Base-by-base conservation (phyloP, 2,888 invertebrate species). In the Xestia c-nigrum region DNA sequence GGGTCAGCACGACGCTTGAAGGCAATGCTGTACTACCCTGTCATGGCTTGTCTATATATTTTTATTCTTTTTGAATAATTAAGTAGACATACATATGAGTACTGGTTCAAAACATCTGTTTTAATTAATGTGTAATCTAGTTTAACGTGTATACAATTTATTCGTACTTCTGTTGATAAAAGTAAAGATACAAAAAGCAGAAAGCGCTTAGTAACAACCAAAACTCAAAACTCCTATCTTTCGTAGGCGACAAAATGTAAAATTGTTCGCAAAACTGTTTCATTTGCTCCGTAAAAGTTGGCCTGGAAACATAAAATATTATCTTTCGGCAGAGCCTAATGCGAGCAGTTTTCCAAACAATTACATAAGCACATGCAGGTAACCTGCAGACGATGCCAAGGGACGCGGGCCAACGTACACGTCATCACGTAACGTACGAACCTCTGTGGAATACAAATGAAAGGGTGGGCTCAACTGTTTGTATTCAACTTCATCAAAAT, bases 261-360 rank as follows among this genome's bases (percentile, higher is more conserved):
- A 80, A 67, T 46, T 61, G 24, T 71, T 70, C 61, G 43, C 69
- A 70, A 74, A 80, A 71, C 67, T 72, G 77, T 73, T 81, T 77
- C 66, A 77, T 82, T 66, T 72, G 47, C 72, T 66, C 64, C 47
- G 57, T 38, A 78, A 71, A 78, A 82, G 63, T 78, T 67, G 47
- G 47, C 52, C 67, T 57, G 57, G 38, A 38, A 57, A 72, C 43
- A 69, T 72, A 81, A 71, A 76, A 71, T 78, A 77, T 84, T 64
- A 72, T 81, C 69, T 77, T 72, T 66, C 59, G 55, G 47, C 57
- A 40, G 46, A 46, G 70, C 50, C 72, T 84, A 84, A 84, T 77
- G 81, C 74, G 81, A 69, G 78, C 72, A 80, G 78, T 83, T 86
- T 87, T 87, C 87, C 85, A 85, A 76, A 87, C 85, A 87, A 87